Evolutionary conservation across 2,888 invertebrate genomes (phyloP).

Genomic region (Hirtodrosophila trivittata): DNA sequence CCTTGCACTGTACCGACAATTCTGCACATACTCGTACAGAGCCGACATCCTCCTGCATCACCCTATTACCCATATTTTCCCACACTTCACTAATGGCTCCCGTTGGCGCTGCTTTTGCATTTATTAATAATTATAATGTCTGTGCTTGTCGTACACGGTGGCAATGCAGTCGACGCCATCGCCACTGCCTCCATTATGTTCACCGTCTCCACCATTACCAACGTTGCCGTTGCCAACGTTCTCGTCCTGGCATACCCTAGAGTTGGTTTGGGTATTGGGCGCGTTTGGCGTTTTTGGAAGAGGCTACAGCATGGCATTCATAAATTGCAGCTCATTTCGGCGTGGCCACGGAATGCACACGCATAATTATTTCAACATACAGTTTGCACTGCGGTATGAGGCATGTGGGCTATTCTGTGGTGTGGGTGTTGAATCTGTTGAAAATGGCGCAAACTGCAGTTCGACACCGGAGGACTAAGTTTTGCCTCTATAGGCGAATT

Average conservation of each 20-base stretch:
- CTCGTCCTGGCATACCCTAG: not conserved
- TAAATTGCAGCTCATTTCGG: conserved; percentile 78
- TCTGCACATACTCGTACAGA: not conserved
- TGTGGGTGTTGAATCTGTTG: conserved; percentile 6
- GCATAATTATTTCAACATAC: conserved; percentile 78
- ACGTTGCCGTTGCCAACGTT: not conserved
- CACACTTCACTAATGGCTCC: conserved; percentile 15
- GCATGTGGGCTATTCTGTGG: not conserved
- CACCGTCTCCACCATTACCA: not conserved
- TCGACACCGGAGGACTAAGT: no score
- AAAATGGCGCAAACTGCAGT: conserved; percentile 40
- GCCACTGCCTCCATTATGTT: not conserved
- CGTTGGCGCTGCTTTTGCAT: conserved; percentile 61
- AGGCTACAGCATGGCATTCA: conserved; percentile 63
- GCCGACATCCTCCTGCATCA: not conserved
- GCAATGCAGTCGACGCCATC: conserved; percentile 27
- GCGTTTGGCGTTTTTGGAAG: conserved; percentile 7
- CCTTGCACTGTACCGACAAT: conserved; percentile 7
- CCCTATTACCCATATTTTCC: not conserved
- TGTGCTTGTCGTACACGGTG: conserved; percentile 61
- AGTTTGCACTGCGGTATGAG: conserved; percentile 36
- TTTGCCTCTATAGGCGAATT: no score
- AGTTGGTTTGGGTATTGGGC: conserved; percentile 5
- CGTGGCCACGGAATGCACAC: conserved; percentile 80
- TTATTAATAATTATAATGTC: conserved; percentile 80